Evolutionary conservation across 2,113 vertebrate genomes (phyloP).

Genomic region (Anolis carolinensis): DNA sequence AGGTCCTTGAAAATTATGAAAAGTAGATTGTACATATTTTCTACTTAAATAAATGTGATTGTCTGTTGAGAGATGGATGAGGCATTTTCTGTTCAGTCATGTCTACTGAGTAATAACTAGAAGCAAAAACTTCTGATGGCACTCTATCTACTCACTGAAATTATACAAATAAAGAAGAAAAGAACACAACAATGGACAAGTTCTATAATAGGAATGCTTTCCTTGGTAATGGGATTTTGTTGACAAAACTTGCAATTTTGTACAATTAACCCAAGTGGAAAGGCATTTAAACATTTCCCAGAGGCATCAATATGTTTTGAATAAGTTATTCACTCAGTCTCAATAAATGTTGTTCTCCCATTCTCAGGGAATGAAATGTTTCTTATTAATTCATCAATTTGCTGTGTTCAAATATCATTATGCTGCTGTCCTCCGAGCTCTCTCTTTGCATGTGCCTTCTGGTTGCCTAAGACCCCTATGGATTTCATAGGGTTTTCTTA

Average conservation of each 20-base stretch:
- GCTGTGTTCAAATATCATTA: too few relatives aligned
- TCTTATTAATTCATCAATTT: too few relatives aligned
- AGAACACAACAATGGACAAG: background rate
- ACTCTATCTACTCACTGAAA: background rate
- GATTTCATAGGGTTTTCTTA: too few relatives aligned
- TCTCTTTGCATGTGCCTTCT: too few relatives aligned
- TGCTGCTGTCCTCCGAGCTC: too few relatives aligned
- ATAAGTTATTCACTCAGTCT: background rate
- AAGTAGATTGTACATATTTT: too few relatives aligned
- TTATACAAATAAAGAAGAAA: background rate
- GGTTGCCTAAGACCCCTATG: too few relatives aligned
- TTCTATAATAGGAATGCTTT: background rate
- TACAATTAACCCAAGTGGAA: background rate
- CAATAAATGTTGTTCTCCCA: background rate
- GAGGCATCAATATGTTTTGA: background rate
- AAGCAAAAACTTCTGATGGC: background rate
- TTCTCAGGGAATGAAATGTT: background rate
- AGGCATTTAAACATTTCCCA: background rate
- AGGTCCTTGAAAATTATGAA: too few relatives aligned
- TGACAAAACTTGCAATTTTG: background rate
- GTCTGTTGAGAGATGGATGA: too few relatives aligned
- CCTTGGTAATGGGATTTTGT: background rate
- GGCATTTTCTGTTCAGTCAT: too few relatives aligned
- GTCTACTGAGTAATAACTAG: background rate
- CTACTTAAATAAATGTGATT: too few relatives aligned